Evolutionary conservation across 2,797 vertebrate species (phyloP).

Genomic region (Caiman crocodilus): DNA sequence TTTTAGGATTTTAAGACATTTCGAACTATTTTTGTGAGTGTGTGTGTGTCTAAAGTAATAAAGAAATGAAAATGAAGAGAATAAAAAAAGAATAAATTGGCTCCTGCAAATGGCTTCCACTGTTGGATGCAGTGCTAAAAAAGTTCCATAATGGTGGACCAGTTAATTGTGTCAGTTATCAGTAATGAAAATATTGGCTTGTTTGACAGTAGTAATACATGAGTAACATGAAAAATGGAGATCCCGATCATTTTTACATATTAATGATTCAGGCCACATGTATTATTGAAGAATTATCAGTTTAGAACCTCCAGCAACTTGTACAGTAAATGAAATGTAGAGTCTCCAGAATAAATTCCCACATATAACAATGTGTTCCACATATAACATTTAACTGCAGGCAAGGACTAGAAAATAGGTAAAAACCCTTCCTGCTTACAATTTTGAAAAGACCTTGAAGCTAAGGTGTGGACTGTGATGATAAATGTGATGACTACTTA

Average conservation of each 20-base stretch:
- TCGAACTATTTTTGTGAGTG: fast-evolving
- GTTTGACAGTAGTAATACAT: background rate
- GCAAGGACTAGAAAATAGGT: background rate
- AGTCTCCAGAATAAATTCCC: background rate
- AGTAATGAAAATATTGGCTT: background rate
- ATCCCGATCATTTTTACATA: background rate
- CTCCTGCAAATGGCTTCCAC: background rate
- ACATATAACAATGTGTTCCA: background rate
- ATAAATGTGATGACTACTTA: background rate
- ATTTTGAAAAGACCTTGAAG: slow-evolving; percentile 2
- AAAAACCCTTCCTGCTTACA: background rate
- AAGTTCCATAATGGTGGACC: background rate
- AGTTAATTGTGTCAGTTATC: background rate
- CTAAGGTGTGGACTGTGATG: background rate
- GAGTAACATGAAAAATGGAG: background rate
- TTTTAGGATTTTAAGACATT: too few relatives aligned
- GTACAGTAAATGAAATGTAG: background rate
- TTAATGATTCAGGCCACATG: background rate
- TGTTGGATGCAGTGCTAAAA: background rate
- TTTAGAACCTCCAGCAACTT: background rate
- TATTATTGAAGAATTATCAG: background rate
- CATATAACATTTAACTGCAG: background rate
- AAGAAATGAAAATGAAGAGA: background rate
- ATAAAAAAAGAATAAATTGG: too few relatives aligned
- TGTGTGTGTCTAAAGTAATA: background rate